Conservation (phyloP, 2,888 invertebrate species). For the Eupithecia exiguata region DNA sequence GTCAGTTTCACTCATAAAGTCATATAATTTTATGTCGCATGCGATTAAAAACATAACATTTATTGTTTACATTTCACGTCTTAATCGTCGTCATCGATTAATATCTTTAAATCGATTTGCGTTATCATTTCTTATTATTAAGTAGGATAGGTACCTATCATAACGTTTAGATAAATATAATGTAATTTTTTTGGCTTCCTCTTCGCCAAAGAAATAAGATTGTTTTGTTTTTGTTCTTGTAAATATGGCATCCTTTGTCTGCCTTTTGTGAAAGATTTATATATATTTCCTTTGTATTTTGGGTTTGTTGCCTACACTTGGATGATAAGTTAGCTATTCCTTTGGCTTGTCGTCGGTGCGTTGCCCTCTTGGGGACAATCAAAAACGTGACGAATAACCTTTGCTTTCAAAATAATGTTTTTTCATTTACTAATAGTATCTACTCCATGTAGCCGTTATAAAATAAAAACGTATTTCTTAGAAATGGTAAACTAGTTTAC, state of each 20-base stretch:
- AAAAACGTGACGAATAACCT: background rate
- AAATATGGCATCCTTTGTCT: background rate
- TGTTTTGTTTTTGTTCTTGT: slow-evolving; percentile 1
- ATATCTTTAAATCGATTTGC: background rate
- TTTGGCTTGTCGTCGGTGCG: background rate
- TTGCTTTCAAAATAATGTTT: background rate
- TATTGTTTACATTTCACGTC: background rate
- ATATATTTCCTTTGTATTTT: background rate
- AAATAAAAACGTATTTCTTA: background rate
- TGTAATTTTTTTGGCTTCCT: background rate
- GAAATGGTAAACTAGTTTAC: background rate
- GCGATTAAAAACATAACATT: background rate
- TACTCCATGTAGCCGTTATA: background rate
- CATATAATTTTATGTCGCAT: background rate
- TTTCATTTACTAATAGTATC: background rate
- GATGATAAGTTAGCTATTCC: background rate
- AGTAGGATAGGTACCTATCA: background rate
- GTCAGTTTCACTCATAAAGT: background rate
- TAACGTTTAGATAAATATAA: background rate
- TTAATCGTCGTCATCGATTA: background rate
- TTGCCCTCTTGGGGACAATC: slow-evolving; percentile 1
- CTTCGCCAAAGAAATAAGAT: background rate
- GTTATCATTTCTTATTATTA: background rate
- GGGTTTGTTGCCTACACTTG: background rate
- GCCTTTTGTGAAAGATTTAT: slow-evolving; percentile 3